Base-by-base conservation (phyloP, 2,888 invertebrate species). In the Drosophila neoperkinsi region DNA sequence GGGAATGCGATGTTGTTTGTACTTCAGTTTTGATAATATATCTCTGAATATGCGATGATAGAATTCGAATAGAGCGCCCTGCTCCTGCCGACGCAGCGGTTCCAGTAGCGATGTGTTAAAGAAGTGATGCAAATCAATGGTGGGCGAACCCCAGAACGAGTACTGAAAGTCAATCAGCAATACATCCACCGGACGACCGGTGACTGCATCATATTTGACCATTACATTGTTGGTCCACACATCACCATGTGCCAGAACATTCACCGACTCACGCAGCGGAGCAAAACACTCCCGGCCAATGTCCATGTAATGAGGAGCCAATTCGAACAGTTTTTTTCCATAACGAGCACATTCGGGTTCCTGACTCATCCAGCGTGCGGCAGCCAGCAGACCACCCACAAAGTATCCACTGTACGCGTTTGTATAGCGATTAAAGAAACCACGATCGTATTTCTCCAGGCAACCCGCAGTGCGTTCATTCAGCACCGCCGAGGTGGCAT, bases 401-500 rank as follows among this genome's bases (percentile, higher is more conserved):
- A 92, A 93, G 52, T 89, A 91, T 0, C 91, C 86, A n/a, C 84
- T 88, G 58, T 92, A 93, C 0, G 81, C 88, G 43, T 91, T 84
- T 0, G 93, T 93, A 55, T 93, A 88, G 0, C 87, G 86, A 69
- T 93, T 93, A 28, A 92, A 93, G 73, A 93, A 88, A 0, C 93
- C 93, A 0, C 91, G 88, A 81, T 93, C 93, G 31, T 89, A 93
- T 1, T 65, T 72, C 46, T 91, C 83, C 30, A 93, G 69, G n/a
- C 60, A 74, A 1, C 90, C 86, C 0, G 61, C 58, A 36, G 90
- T 77, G 2, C 91, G 93, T 33, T 93, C 91, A 69, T 94, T 94
- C 30, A 93, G 81, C 0, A 93, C 94, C 0, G 94, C 93, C 1
- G 94, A 94, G 0, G 94, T 90, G 0, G 94, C 94, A 79, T 95